Evolutionary conservation across 2,888 invertebrate genomes (phyloP).

Genomic region (Trisateles emortualis): DNA sequence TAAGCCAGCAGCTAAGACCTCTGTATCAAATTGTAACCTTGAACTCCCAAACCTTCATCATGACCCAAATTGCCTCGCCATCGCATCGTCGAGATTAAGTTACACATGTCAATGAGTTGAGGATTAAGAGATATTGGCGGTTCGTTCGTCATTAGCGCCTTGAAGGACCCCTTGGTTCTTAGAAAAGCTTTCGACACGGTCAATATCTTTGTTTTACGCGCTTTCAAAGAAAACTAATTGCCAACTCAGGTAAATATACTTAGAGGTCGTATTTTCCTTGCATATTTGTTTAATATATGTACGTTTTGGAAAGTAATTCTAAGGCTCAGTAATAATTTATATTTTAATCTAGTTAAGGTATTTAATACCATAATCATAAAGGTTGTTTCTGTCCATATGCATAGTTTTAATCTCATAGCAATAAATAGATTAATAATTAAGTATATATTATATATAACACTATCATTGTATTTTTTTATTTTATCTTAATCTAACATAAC

Average conservation of each 20-base stretch:
- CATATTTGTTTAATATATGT: not conserved
- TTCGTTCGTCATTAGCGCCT: not conserved
- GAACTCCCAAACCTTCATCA: not conserved
- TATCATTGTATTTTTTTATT: no score
- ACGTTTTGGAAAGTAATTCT: not conserved
- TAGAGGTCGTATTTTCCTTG: not conserved
- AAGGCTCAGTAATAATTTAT: not conserved
- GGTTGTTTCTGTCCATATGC: no score
- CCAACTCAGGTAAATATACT: not conserved
- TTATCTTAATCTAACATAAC: no score
- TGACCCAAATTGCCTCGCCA: not conserved
- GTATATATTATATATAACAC: no score
- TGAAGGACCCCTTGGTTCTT: not conserved
- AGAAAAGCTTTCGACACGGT: slow-evolving; percentile 1
- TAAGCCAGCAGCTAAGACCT: no score
- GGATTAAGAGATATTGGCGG: not conserved
- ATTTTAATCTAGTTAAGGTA: slow-evolving; percentile 18
- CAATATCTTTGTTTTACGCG: not conserved
- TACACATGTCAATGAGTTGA: not conserved
- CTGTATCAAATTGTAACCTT: not conserved
- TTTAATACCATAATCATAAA: no score
- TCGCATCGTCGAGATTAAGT: not conserved
- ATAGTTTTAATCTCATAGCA: no score
- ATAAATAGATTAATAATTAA: no score
- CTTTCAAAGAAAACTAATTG: not conserved